Evolutionary conservation across 2,888 invertebrate species (phyloP).

Genomic region (Cybosia mesomella): DNA sequence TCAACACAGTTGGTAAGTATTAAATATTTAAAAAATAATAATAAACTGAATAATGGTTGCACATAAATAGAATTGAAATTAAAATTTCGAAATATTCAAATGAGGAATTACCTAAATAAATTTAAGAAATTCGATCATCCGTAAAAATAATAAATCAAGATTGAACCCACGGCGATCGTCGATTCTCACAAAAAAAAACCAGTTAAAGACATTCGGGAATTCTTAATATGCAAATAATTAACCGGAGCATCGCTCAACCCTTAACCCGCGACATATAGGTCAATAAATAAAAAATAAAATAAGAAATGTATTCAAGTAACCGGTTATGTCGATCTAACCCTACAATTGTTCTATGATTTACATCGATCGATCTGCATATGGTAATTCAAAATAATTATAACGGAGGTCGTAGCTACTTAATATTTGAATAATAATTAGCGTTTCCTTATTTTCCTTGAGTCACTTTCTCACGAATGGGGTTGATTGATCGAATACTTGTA

Average conservation of each 20-base stretch:
- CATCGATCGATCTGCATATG: slow-evolving; percentile 82
- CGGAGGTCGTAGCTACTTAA: slow-evolving; percentile 73
- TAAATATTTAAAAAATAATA: slow-evolving; percentile 10
- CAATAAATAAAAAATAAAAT: slow-evolving; percentile 79
- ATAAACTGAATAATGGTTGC: slow-evolving; percentile 5
- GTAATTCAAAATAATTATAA: slow-evolving; percentile 76
- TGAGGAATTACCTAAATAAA: slow-evolving; percentile 41
- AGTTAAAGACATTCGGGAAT: slow-evolving; percentile 59
- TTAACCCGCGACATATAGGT: slow-evolving; percentile 70
- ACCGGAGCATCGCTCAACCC: slow-evolving; percentile 64
- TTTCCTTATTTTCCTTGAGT: slow-evolving; percentile 75
- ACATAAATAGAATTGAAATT: slow-evolving; percentile 16
- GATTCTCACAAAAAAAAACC: slow-evolving; percentile 73
- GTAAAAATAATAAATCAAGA: slow-evolving; percentile 70
- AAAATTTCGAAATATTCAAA: slow-evolving; percentile 38
- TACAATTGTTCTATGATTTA: slow-evolving; percentile 86
- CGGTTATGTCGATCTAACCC: slow-evolving; percentile 63
- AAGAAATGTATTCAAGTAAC: slow-evolving; percentile 68
- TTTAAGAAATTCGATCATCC: slow-evolving; percentile 61
- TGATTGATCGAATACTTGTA: slow-evolving; percentile 69
- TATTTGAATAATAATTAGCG: slow-evolving; percentile 85
- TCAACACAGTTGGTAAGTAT: neutral
- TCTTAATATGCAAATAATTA: slow-evolving; percentile 82
- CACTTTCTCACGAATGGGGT: slow-evolving; percentile 82
- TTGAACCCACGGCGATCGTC: slow-evolving; percentile 56